Percentiles rank a stretch among this genome's conserved stretches.
Conservation (phyloP, 35 echinoderm and acorn worm species). For the Holothuria glaberrima region DNA sequence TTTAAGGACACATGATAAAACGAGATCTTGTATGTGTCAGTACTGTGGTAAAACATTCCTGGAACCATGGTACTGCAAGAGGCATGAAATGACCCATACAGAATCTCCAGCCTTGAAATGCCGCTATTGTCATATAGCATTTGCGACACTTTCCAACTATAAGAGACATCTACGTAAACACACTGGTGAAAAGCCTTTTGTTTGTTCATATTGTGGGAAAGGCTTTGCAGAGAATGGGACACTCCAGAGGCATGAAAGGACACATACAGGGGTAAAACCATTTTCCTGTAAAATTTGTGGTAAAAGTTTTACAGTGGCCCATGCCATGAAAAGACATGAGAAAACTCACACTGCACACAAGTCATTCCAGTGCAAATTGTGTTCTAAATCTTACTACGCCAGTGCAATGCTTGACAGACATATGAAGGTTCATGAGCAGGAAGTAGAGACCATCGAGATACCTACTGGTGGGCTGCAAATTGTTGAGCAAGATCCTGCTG, state of each 20-base stretch:
- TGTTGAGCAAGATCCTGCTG: constrained; percentile 9
- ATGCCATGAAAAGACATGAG: constrained; percentile 68
- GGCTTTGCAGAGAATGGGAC: constrained; percentile 48
- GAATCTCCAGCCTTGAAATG: constrained; percentile 38
- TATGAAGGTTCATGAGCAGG: constrained; percentile 38
- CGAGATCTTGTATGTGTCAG: constrained; percentile 33
- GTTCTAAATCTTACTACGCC: constrained; percentile 59
- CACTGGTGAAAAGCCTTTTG: constrained; percentile 35
- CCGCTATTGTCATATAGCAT: constrained; percentile 15
- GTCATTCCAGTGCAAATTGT: constrained; percentile 62
- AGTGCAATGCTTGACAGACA: constrained; percentile 57
- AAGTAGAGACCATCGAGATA: constrained; percentile 23
- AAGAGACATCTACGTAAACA: constrained; percentile 43
- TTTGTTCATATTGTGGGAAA: constrained; percentile 35
- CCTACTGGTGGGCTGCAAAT: constrained; percentile 20
- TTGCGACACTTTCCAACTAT: constrained; percentile 23
- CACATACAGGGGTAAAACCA: constrained; percentile 22
- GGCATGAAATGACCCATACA: constrained; percentile 48
- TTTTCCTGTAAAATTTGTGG: constrained; percentile 65
- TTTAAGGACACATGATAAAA: constrained; percentile 30
- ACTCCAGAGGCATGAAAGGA: constrained; percentile 4
- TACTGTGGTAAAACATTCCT: constrained; percentile 54
- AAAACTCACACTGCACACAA: constrained; percentile 64
- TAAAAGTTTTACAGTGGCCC: constrained; percentile 63
- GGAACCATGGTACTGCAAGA: constrained; percentile 41